Percentiles rank a stretch among this genome's conserved stretches.
Conservation (phyloP, 92 coral and sea anemone species). For the Meandrina meandrites region DNA sequence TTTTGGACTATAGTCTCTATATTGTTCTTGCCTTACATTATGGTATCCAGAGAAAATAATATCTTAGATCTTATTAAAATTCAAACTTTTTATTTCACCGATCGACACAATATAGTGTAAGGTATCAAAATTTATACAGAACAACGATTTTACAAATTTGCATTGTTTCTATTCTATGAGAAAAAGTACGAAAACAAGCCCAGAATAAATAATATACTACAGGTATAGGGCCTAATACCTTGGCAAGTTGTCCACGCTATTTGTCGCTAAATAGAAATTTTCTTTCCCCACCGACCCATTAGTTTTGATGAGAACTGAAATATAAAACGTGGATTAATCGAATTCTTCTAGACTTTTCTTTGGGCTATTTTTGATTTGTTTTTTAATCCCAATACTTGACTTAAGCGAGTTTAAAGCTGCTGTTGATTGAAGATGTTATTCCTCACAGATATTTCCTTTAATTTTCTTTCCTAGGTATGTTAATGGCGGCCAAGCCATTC, state of each 20-base stretch:
- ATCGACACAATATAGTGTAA: background rate
- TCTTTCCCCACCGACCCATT: background rate
- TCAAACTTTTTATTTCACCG: background rate
- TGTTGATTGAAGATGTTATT: conserved; percentile 25
- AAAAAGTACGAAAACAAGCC: background rate
- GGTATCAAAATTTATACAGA: conserved; percentile 1
- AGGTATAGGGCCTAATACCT: background rate
- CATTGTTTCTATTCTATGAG: background rate
- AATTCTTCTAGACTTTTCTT: background rate
- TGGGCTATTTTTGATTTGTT: conserved; percentile 11
- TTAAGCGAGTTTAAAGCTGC: conserved; percentile 12
- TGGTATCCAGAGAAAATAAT: background rate
- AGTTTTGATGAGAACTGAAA: background rate
- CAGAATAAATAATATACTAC: background rate
- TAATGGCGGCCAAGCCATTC: conserved; percentile 25
- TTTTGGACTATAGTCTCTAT: background rate
- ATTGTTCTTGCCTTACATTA: background rate
- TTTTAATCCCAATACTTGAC: conserved; percentile 13
- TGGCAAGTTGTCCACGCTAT: background rate
- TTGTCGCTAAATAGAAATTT: background rate
- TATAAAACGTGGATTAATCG: background rate
- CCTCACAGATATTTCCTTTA: background rate
- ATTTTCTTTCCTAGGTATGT: conserved; percentile 28
- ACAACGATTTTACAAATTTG: background rate
- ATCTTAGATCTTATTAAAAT: background rate